Percentiles rank a stretch among this genome's conserved stretches.
Conservation (phyloP, 2,113 vertebrate species). For the Pollachius pollachius region DNA sequence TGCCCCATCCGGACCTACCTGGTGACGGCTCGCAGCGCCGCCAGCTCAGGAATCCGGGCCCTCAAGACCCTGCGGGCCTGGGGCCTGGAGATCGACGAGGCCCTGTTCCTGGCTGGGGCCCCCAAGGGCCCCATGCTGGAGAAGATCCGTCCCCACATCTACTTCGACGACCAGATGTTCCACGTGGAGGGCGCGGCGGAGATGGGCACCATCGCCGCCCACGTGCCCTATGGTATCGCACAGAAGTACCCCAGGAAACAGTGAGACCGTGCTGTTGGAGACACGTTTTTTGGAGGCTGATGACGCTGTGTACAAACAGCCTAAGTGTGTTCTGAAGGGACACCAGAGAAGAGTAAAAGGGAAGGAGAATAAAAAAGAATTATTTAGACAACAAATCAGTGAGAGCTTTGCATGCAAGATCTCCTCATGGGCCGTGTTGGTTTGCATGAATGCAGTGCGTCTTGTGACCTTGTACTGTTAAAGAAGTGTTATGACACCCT, state of each 20-base stretch:
- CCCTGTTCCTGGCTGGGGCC: constrained; percentile 91
- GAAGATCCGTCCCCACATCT: constrained; percentile 97
- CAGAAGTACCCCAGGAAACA: constrained; percentile 73
- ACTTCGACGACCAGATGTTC: constrained; percentile 99
- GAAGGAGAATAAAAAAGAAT: background rate
- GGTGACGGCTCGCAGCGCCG: constrained; percentile 92
- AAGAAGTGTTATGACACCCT: too few species aligned
- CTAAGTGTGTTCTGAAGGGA: too few species aligned
- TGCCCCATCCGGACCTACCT: constrained; percentile 96
- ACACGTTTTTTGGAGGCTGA: constrained; percentile 16
- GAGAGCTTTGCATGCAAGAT: background rate
- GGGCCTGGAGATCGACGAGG: constrained; percentile 95
- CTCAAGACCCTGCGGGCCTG: constrained; percentile 95
- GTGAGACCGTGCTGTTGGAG: constrained; percentile 46
- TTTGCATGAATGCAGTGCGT: background rate
- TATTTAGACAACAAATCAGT: background rate
- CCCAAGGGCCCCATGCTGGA: constrained; percentile 92
- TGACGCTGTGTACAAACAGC: background rate
- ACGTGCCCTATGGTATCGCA: constrained; percentile 91
- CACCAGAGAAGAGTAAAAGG: too few species aligned
- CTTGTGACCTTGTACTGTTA: constrained; percentile 17
- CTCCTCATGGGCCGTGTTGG: background rate
- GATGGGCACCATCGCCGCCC: constrained; percentile 90
- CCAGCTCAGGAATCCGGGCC: constrained; percentile 92
- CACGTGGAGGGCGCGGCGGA: constrained; percentile 92